A percentile compares a stretch with the other conserved stretches of the same genome.
Evolutionary conservation across 2,797 vertebrate genomes (phyloP).

Genomic region (Intellagama lesueurii): DNA sequence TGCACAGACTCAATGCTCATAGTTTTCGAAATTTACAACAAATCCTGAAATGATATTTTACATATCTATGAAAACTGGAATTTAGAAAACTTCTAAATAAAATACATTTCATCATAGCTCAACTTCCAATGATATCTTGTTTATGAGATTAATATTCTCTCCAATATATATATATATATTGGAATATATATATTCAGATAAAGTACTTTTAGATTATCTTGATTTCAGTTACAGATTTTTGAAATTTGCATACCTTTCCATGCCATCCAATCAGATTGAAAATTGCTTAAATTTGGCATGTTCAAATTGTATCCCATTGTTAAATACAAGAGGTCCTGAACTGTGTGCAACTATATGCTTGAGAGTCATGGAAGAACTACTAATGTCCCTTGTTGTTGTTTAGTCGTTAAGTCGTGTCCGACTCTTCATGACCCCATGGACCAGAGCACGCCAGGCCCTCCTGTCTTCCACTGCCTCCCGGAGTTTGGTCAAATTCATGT

Average conservation of each 20-base stretch:
- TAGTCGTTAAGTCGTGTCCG: too few relatives aligned
- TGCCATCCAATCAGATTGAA: neutral
- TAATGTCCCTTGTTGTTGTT: too few relatives aligned
- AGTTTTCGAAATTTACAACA: neutral
- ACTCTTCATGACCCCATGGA: too few relatives aligned
- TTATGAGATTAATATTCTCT: neutral
- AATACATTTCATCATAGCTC: neutral
- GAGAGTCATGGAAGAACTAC: neutral
- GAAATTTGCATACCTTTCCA: neutral
- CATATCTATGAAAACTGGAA: neutral
- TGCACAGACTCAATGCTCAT: neutral
- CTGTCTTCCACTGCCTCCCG: too few relatives aligned
- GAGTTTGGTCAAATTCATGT: too few relatives aligned
- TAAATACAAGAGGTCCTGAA: too few relatives aligned
- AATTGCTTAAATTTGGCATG: neutral
- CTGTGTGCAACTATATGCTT: neutral
- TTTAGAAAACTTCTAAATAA: neutral
- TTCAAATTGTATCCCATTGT: neutral
- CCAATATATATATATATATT: neutral
- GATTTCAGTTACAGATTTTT: neutral
- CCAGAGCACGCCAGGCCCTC: too few relatives aligned
- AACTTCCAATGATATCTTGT: neutral
- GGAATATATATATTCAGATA: neutral
- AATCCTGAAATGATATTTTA: too few relatives aligned
- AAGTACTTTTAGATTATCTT: too few relatives aligned